Evolutionary conservation across 1,140 invertebrate species (phyloP), one percentile per base, ranked within the genome.

Genomic region (Zaprionus nigranus): DNA sequence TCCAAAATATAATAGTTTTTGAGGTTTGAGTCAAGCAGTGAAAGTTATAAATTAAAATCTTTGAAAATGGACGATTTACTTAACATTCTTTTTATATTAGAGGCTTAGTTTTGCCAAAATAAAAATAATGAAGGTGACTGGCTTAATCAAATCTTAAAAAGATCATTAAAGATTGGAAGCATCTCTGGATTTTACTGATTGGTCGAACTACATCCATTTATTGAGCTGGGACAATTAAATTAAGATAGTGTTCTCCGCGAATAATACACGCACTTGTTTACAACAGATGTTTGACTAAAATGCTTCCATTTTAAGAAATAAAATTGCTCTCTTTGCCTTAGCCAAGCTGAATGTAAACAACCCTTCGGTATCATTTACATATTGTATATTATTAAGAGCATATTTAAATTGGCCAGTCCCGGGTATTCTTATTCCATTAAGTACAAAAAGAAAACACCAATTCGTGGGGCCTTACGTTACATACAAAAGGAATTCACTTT

Each of bases 401-500:
- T 26, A 9, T 12, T 34, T 59, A 20, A 4, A 30, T n/a, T 12
- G 5, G 15, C 6, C 13, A 24, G 24, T 28, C 17, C 12, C 17
- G 40, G 20, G 22, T 17, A 30, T 28, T 15, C 40, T 30, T 36
- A 73, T 62, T 59, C 58, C 46, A 56, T 59, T 73, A 60, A 22
- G 17, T 54, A 56, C 64, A 75, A 69, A 69, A 75, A 82, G 17
- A 76, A 87, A 79, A 86, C 64, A 79, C 63, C 51, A 59, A 17
- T 60, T 11, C 40, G 24, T 43, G 71, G 64, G 51, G 34, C 54
- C 69, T 54, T 57, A 87, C 70, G 54, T 90, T 82, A 91, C 81
- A 82, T 90, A 90, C 68, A 91, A 83, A 81, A 77, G 82, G 87
- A 90, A 86, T 82, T 86, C 81, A 74, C 73, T 90, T 90, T 85